These are phyloP conservation scores for Hylyphantes graminicola DNA, from an alignment of 1,140 invertebrate genomes.

Conservation along the genomic window DNA sequence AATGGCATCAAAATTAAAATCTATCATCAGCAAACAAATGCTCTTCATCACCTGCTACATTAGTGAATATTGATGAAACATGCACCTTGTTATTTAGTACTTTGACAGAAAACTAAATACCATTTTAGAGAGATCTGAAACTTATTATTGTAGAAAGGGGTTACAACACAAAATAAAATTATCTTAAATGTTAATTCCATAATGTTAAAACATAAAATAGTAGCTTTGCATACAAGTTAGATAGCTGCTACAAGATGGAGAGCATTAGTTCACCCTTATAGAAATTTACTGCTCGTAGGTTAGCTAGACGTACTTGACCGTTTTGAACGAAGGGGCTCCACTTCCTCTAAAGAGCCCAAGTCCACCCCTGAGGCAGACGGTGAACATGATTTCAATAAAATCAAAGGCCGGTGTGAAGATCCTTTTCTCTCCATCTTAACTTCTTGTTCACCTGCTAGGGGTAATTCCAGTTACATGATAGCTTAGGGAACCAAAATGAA, in stretches of 20 bases:
- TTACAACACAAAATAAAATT: slow-evolving; percentile 1
- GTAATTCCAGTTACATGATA: slow-evolving; percentile 55
- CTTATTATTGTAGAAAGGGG: not conserved
- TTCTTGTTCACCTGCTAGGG: slow-evolving; percentile 59
- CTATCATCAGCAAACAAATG: slow-evolving; percentile 36
- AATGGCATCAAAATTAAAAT: not conserved
- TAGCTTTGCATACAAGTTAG: not conserved
- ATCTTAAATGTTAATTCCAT: not conserved
- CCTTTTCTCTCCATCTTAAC: slow-evolving; percentile 61
- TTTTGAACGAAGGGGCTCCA: slow-evolving; percentile 61
- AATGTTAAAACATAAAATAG: not conserved
- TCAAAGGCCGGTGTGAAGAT: slow-evolving; percentile 59
- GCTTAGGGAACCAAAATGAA: slow-evolving; percentile 17
- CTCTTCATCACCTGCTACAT: slow-evolving; percentile 36
- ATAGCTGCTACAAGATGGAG: slow-evolving; percentile 20
- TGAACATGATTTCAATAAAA: slow-evolving; percentile 59
- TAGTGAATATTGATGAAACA: not conserved
- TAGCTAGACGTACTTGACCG: slow-evolving; percentile 61
- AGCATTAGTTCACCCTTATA: slow-evolving; percentile 46
- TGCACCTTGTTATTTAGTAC: not conserved
- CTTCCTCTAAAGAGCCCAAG: slow-evolving; percentile 61
- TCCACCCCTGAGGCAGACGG: slow-evolving; percentile 60
- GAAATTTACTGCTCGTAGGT: slow-evolving; percentile 43
- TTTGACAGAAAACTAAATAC: not conserved
- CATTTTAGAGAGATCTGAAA: not conserved